Evolutionary conservation across 2,888 invertebrate species (phyloP).

Genomic region (Drosophila sordidapex): DNA sequence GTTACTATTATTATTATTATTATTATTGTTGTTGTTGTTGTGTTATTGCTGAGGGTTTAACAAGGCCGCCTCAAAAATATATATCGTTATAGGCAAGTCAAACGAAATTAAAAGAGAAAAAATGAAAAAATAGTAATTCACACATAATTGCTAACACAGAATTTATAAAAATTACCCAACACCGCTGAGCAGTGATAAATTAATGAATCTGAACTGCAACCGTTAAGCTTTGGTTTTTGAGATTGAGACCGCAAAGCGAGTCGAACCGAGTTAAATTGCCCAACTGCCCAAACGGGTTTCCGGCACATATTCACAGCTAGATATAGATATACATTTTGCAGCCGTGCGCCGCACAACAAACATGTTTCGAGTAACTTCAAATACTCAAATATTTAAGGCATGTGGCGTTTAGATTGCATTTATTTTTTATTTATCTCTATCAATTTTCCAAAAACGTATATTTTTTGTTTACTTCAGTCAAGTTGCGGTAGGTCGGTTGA

Average conservation of each 20-base stretch:
- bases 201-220: conserved; percentile 73
- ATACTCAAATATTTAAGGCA: conserved; percentile 67
- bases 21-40: conserved; percentile 1
- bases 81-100: conserved; percentile 39
- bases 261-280: conserved; percentile 50
- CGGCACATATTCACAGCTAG: conserved; percentile 40
- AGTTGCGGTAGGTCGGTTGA: conserved; percentile 69
- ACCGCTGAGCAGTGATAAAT: conserved; percentile 65
- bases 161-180: conserved; percentile 69
- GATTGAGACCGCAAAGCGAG: conserved; percentile 48
- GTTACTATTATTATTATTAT: conserved; percentile 27
- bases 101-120: conserved; percentile 6
- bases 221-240: conserved; percentile 43
- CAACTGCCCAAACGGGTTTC: conserved; percentile 68
- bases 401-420: conserved; percentile 54
- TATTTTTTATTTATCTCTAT: conserved; percentile 23
- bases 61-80: conserved; percentile 55
- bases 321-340: conserved; percentile 47
- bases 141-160: conserved; percentile 75
- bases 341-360: conserved; percentile 37
- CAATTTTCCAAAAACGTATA: conserved; percentile 26
- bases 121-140: conserved; percentile 59
- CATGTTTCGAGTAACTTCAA: conserved; percentile 63
- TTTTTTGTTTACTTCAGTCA: conserved; percentile 22
- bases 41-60: conserved; percentile 33